These are phyloP conservation scores for Alfaro cultratus DNA, from an alignment of 2,797 vertebrate species.

Conservation along the genomic window DNA sequence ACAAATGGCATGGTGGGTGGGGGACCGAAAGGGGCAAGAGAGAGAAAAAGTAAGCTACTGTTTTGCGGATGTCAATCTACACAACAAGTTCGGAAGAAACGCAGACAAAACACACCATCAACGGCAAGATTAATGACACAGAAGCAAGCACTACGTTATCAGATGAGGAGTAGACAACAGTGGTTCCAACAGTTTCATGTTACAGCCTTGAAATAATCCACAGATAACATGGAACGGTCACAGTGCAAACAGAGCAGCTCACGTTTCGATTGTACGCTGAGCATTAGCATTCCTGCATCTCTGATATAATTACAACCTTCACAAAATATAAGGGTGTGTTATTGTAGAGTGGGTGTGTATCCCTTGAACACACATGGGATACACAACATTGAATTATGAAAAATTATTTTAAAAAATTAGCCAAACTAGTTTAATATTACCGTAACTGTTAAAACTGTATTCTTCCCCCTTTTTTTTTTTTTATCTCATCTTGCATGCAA, in stretches of 20 bases:
- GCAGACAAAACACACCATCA: slow-evolving; percentile 8
- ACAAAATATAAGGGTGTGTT: slow-evolving; percentile 17
- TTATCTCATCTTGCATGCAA: neutral
- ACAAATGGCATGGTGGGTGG: slow-evolving; percentile 37
- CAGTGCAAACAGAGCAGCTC: slow-evolving; percentile 44
- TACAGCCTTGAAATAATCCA: slow-evolving; percentile 64
- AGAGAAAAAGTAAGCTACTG: slow-evolving; percentile 21
- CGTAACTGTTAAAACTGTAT: neutral
- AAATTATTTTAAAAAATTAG: neutral
- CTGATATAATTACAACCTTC: slow-evolving; percentile 30
- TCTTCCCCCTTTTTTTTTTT: neutral
- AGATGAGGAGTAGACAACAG: slow-evolving; percentile 43
- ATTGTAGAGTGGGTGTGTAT: neutral
- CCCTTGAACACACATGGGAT: neutral
- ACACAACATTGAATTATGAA: neutral
- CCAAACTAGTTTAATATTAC: neutral
- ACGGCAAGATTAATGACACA: neutral
- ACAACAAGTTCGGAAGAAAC: slow-evolving; percentile 12
- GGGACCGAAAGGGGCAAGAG: slow-evolving; percentile 33
- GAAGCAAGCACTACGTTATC: neutral
- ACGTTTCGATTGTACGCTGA: slow-evolving; percentile 25
- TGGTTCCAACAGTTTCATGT: slow-evolving; percentile 41
- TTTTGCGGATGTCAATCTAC: slow-evolving; percentile 3
- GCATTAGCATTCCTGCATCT: slow-evolving; percentile 11
- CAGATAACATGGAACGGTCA: slow-evolving; percentile 33